phyloP scores from a whole-genome alignment of 1,140 invertebrate species.

The Neelides sp. region DNA sequence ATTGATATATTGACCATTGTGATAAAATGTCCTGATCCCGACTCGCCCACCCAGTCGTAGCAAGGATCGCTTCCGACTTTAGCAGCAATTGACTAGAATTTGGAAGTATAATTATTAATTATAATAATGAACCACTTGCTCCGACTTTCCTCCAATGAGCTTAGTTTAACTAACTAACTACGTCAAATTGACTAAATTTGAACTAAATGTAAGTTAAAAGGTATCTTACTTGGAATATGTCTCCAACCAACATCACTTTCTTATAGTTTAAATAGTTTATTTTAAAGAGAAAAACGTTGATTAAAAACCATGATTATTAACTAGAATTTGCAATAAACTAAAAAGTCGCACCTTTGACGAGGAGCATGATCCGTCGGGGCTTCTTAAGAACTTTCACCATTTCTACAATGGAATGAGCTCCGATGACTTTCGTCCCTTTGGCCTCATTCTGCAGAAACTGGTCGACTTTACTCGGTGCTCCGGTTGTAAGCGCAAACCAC shows the following conservation, averaged over 20 bases:
- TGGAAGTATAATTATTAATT: constrained; percentile 19
- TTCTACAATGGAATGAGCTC: constrained; percentile 80
- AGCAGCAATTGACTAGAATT: constrained; percentile 67
- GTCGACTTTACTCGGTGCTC: constrained; percentile 84
- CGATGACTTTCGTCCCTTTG: constrained; percentile 83
- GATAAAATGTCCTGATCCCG: constrained; percentile 95
- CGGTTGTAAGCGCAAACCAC: constrained; percentile 93
- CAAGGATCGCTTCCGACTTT: constrained; percentile 81
- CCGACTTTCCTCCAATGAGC: neutral
- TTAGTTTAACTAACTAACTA: neutral
- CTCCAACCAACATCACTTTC: no score
- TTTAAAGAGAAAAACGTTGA: no score
- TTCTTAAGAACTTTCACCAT: constrained; percentile 85
- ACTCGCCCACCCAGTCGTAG: constrained; percentile 95
- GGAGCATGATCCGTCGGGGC: constrained; percentile 83
- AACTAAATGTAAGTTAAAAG: neutral
- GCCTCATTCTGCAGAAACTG: constrained; percentile 54
- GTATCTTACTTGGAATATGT: constrained; percentile 71
- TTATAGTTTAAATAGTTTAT: no score
- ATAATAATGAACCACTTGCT: neutral
- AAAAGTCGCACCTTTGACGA: constrained; percentile 88
- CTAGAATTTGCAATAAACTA: no score
- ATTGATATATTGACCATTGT: constrained; percentile 99
- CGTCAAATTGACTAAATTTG: constrained; percentile 1
- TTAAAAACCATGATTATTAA: no score